Base-by-base conservation (phyloP, 2,888 invertebrate species). In the Nymphalis urticae region DNA sequence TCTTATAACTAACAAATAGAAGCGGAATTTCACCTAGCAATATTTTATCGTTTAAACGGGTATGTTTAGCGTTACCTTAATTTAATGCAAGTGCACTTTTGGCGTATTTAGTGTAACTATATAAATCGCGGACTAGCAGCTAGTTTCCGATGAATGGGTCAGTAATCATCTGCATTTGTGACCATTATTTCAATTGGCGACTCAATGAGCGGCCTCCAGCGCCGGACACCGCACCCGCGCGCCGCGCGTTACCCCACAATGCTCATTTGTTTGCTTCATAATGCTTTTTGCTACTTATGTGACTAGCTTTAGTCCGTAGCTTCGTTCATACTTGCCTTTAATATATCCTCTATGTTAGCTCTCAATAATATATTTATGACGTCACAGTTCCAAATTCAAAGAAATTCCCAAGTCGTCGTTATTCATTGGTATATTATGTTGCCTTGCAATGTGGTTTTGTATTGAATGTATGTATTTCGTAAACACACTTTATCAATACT, bases 151-250 rank as follows among this genome's bases (percentile, higher is more conserved):
- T 89, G 90, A 89, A 90, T 88, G 85, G 89, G 84, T 84, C 86
- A 87, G 90, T 90, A 91, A 92, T 92, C 87, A 90, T 91, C 84
- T 91, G 89, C 90, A 90, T 90, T 90, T 89, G 88, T 85, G 83
- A 84, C 86, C 84, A 91, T 92, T 92, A 91, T 88, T 87, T 92
- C 90, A 92, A 92, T 92, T 92, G 92, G 86, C 88, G 85, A 84
- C 85, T 87, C 88, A 90, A 86, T 90, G 90, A 87, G 85, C 86
- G 88, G 84, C 88, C 87, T 90, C 87, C 79, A 78, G 73, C 32
- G 81, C 85, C 90, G 90, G 89, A 88, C 89, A 85, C 90, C 90
- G 90, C 92, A 83, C 90, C 89, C 88, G 88, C 77, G 74, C 77
- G 76, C 89, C 87, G 88, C 77, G 74, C 77, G 77, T 76, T 76